Percentiles rank a stretch among this genome's conserved stretches.
Conservation (phyloP, 2,113 vertebrate genomes). For the Gymnogyps californianus region DNA sequence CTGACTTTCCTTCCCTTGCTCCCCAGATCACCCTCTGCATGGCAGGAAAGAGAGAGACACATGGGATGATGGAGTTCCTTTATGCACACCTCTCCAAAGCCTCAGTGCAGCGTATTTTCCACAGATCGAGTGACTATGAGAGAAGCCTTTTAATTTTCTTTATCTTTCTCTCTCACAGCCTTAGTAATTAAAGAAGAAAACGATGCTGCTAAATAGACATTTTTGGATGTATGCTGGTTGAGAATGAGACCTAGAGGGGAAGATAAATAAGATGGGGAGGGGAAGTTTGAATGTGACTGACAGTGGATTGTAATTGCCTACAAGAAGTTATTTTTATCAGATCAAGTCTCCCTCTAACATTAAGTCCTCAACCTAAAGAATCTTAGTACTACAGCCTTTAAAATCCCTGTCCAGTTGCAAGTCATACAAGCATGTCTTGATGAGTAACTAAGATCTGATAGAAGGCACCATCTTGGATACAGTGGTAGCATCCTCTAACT, state of each 20-base stretch:
- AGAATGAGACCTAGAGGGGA: background rate
- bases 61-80: background rate
- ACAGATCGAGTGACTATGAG: background rate
- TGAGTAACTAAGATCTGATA: background rate
- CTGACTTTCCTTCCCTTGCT: background rate
- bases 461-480: background rate
- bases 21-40: background rate
- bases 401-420: background rate
- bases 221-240: background rate
- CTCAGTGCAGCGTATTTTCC: background rate
- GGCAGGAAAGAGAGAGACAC: background rate
- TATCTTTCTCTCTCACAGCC: background rate
- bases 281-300: background rate
- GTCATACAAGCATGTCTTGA: accelerated
- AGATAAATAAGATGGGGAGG: background rate
- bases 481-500: background rate
- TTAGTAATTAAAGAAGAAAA: background rate
- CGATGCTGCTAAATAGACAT: background rate
- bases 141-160: background rate
- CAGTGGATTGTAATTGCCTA: background rate
- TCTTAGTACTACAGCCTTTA: background rate
- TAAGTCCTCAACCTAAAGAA: background rate
- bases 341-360: background rate
- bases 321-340: background rate
- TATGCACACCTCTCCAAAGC: background rate